Evolutionary conservation across 2,797 vertebrate genomes (phyloP), one percentile per base, ranked within the genome.

Genomic region (Ambastaia sidthimunki): DNA sequence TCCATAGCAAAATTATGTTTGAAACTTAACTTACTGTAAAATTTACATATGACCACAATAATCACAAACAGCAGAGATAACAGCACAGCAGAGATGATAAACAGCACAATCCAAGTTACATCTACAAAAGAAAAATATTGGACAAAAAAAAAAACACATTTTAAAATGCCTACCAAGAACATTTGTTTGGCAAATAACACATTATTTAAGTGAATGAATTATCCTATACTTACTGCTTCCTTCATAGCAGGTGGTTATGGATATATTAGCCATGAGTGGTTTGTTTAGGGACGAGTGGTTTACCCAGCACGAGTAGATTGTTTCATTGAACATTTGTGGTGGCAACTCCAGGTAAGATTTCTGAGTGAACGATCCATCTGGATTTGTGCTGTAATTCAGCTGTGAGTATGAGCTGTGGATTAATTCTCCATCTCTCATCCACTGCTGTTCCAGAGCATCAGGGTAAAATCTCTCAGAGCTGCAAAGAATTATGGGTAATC

Each of bases 231-330:
- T 9, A 59, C 55, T 60, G 13, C 12, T 4, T 54, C 1, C 10
- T 71, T 28, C 25, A 16, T 16, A 37, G 25, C 84, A 85, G 25
- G 19, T 52, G 68, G 59, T 55, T 19, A 41, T 77, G 28, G 71
- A 78, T 11, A 83, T 55, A 44, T 19, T 78, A 6, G 66, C 44
- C n/a, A 47, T 11, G 10, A 78, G 23, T 6, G 71, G 66, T 67
- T 78, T 48, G 4, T 25, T 80, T 31, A 85, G 68, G 4, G 71
- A 67, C 0, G 78, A 75, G 52, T 83, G 78, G 71, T 83, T 85
- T 41, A 85, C 34, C 78, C 81, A 69, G 71, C 84, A 85, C 37
- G 13, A 37, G 67, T 63, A 81, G 23, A 83, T 55, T 21, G 16
- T 50, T 28, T 74, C 37, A 16, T 7, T 48, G 16, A 25, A 10